Conservation (phyloP, 2,888 invertebrate genomes). For the Ommatoiulus sabulosus region DNA sequence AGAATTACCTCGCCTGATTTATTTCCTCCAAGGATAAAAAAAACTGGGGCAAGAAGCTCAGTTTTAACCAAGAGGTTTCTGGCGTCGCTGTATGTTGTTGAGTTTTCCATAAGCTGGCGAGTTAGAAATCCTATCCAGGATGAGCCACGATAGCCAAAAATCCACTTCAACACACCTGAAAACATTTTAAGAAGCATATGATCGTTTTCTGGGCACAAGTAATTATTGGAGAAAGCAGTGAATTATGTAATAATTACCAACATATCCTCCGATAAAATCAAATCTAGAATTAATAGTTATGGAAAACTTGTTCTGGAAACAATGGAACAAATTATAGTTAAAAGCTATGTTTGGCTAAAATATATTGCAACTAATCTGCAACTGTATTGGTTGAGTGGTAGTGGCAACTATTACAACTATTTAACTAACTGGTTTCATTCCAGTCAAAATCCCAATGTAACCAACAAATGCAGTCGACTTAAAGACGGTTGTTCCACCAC, state of each 20-base stretch:
- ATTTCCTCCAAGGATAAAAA: conserved; percentile 71
- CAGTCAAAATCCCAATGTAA: conserved; percentile 71
- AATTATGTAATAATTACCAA: too few species aligned
- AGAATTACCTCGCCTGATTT: conserved; percentile 63
- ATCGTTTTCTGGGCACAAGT: too few species aligned
- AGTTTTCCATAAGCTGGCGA: conserved; percentile 70
- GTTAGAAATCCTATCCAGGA: conserved; percentile 72
- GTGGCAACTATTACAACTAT: too few species aligned
- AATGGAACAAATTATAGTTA: too few species aligned
- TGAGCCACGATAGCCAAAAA: conserved; percentile 65
- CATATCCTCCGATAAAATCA: conserved; percentile 70
- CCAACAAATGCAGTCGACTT: conserved; percentile 72
- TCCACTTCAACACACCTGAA: conserved; percentile 67
- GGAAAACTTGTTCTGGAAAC: conserved; percentile 67
- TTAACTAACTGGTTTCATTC: conserved; percentile 69
- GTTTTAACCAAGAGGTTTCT: conserved; percentile 67
- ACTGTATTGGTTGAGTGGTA: too few species aligned
- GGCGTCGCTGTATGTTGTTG: conserved; percentile 68
- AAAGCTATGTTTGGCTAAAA: too few species aligned
- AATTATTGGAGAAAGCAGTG: too few species aligned
- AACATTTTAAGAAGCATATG: too few species aligned
- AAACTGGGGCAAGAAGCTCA: conserved; percentile 71
- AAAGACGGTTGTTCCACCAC: conserved; percentile 68
- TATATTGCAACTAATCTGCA: too few species aligned
- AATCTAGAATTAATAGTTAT: conserved; percentile 71